Conservation (phyloP, 2,888 invertebrate species). For the Mongoloraphidia duomilia region DNA sequence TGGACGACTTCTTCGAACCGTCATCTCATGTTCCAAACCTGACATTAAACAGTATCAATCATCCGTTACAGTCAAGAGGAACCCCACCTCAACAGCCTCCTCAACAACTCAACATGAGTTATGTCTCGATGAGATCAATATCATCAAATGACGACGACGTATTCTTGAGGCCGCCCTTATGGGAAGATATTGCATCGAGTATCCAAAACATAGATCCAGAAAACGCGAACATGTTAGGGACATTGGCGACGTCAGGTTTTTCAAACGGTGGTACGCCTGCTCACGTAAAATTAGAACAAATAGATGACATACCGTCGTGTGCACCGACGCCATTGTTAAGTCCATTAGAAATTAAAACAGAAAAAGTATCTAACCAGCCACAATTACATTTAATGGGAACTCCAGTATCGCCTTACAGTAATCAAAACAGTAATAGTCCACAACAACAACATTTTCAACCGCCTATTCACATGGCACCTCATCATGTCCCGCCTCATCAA, state of each 20-base stretch:
- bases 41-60: too few species aligned
- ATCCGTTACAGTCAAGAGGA: conserved; percentile 4
- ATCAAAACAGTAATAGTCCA: conserved; percentile 23
- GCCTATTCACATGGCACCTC: conserved; percentile 19
- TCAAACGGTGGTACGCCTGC: conserved; percentile 21
- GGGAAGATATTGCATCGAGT: conserved; percentile 86
- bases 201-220: conserved; percentile 83
- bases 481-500: conserved; percentile 18
- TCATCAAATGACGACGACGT: conserved; percentile 62
- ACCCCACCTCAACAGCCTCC: conserved; percentile 7
- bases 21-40: conserved; percentile 26
- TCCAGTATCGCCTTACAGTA: conserved; percentile 33
- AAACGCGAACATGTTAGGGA: conserved; percentile 73
- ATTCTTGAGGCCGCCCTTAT: conserved; percentile 72
- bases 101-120: conserved; percentile 28
- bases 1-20: conserved; percentile 52
- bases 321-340: conserved; percentile 54
- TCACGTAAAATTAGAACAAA: conserved; percentile 68
- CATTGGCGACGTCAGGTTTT: conserved; percentile 30
- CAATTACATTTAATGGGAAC: conserved; percentile 40
- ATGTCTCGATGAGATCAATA: conserved; percentile 36
- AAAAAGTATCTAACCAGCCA: conserved; percentile 40
- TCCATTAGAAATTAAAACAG: conserved; percentile 68
- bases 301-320: conserved; percentile 37
- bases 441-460: conserved; percentile 17